Base-by-base conservation (phyloP, 2,797 vertebrate genomes). In the Sparidentex hasta region DNA sequence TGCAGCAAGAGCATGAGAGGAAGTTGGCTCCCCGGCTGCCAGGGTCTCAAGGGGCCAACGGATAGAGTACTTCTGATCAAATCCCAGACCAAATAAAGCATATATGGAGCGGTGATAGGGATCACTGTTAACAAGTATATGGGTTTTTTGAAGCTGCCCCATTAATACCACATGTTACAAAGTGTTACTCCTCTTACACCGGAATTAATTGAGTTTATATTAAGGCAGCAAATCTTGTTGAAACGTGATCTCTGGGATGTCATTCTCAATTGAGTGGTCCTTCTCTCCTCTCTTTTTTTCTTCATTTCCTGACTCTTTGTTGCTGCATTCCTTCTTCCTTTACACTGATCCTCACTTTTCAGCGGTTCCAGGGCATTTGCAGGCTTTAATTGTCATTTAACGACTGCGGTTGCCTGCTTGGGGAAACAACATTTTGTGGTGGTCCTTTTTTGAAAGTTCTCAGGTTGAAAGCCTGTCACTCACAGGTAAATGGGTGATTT, bases 181-280 rank as follows among this genome's bases (percentile, higher is more conserved):
- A 63, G 76, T 80, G 77, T 82, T 88, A 75, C 80, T 91, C 77
- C 33, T 77, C 84, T 87, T 87, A 84, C 83, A 81, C 64, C 67
- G 68, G 55, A 87, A 89, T 92, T 87, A 92, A 90, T 58, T 86
- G 78, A 80, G 68, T 88, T 89, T 87, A 92, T 93, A 94, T 93
- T 93, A 92, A 95, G 92, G 81, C 84, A 82, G 86, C 88, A 93
- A 94, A 93, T 93, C 90, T 93, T 90, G 75, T 57, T 81, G 88
- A 86, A 93, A 94, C 72, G 20, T 52, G 76, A 93, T 89, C 87
- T 23, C 63, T n/a, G 18, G 65, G 72, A 82, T 81, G 90, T 90
- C 92, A 71, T 72, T 90, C 71, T 84, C 72, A 80, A 90, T 92
- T n/a, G 14, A 81, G 74, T 83, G 62, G 38, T 23, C 66, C 61